Conservation (phyloP, 2,113 vertebrate genomes). For the Leptocoma aspasia region DNA sequence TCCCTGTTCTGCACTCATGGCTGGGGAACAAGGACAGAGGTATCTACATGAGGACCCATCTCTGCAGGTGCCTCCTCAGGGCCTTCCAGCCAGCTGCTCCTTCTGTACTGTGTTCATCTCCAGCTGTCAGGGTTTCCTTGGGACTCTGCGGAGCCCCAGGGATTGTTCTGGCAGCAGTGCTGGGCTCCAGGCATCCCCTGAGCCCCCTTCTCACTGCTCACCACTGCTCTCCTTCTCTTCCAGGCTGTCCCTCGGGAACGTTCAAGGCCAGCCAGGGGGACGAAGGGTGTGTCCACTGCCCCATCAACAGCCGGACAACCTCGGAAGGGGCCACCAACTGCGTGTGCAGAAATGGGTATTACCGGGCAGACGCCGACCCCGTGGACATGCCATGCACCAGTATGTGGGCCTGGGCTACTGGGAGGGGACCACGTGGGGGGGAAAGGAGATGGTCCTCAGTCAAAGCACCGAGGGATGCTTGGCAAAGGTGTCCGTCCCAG, state of each 20-base stretch:
- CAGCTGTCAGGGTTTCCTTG: not conserved
- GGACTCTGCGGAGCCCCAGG: not conserved
- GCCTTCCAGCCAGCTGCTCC: not conserved
- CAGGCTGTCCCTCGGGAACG: constrained; percentile 85
- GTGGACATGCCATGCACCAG: constrained; percentile 92
- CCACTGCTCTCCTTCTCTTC: not conserved
- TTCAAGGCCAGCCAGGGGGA: constrained; percentile 94
- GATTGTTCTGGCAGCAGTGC: not conserved
- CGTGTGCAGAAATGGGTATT: constrained; percentile 85
- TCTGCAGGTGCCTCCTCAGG: not conserved
- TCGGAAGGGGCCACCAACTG: constrained; percentile 88
- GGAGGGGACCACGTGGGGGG: rapidly evolving
- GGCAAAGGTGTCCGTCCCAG: not conserved
- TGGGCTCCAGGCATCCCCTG: not conserved
- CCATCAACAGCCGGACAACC: constrained; percentile 89
- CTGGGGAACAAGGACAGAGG: not conserved
- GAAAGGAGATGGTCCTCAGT: not conserved
- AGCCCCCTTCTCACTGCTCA: not conserved
- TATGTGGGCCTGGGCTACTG: constrained; percentile 58
- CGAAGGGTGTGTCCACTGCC: constrained; percentile 84
- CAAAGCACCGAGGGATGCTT: not conserved
- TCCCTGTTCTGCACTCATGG: rapidly evolving
- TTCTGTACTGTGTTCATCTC: not conserved
- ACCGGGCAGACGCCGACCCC: constrained; percentile 86
- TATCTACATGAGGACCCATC: too few relatives aligned